Percentiles rank a stretch among this genome's conserved stretches.
Conservation (phyloP, 2,888 invertebrate species). For the Pterobdella sp. region DNA sequence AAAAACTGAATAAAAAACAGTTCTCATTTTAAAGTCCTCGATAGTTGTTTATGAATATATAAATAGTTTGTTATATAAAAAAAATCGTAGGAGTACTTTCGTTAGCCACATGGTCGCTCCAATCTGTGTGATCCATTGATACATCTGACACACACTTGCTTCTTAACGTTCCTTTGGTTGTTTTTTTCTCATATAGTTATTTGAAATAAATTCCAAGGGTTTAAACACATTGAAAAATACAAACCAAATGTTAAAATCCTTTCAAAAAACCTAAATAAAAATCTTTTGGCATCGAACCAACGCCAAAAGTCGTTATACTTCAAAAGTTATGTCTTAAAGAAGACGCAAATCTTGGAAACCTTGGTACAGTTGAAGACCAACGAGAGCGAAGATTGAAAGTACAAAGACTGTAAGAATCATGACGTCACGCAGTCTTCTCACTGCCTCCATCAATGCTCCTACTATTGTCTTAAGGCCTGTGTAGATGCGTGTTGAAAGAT, state of each 20-base stretch:
- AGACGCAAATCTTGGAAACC: too few species aligned
- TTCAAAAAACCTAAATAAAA: too few species aligned
- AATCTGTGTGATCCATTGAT: background rate
- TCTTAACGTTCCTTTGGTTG: conserved; percentile 75
- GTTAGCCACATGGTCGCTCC: conserved; percentile 24
- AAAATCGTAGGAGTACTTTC: conserved; percentile 15
- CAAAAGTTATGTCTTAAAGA: too few species aligned
- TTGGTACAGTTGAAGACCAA: conserved; percentile 98
- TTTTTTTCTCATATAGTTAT: too few species aligned
- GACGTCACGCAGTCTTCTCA: conserved; percentile 97
- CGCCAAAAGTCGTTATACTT: too few species aligned
- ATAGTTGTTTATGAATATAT: background rate
- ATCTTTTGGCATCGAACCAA: too few species aligned
- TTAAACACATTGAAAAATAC: too few species aligned
- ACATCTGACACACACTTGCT: conserved; percentile 74
- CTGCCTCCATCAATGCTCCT: conserved; percentile 97
- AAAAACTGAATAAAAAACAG: too few species aligned
- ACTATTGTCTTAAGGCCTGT: conserved; percentile 97
- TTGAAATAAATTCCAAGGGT: too few species aligned
- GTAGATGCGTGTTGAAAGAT: background rate
- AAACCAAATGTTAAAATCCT: too few species aligned
- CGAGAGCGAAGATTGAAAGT: conserved; percentile 91
- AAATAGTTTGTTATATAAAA: background rate
- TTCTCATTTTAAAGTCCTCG: too few species aligned
- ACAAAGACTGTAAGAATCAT: conserved; percentile 98